Evolutionary conservation across 2,113 vertebrate genomes (phyloP).

Genomic region (Mobula hypostoma): DNA sequence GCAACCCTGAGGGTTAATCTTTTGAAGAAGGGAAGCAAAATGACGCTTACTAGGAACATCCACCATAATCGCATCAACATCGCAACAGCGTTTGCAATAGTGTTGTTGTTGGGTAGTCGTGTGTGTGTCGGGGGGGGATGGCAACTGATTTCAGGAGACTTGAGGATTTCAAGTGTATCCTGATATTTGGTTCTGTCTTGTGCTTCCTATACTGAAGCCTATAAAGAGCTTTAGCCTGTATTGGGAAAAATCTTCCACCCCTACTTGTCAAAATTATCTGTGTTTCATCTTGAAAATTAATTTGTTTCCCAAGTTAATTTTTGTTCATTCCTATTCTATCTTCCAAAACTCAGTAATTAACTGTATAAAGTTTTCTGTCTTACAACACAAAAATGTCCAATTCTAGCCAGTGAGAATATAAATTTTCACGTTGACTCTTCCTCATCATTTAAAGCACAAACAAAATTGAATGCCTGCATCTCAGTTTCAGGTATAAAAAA

Average conservation of each 20-base stretch:
- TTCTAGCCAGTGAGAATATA: neutral
- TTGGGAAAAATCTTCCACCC: neutral
- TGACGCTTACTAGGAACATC: too few relatives aligned
- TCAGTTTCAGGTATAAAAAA: neutral
- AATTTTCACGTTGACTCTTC: neutral
- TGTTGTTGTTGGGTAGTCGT: too few relatives aligned
- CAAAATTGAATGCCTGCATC: neutral
- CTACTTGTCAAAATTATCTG: neutral
- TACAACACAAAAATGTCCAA: neutral
- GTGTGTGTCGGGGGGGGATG: too few relatives aligned
- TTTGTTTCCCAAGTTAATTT: neutral
- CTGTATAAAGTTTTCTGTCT: neutral
- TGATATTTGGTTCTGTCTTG: too few relatives aligned
- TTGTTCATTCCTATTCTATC: neutral
- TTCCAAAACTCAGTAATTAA: neutral
- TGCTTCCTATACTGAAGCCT: too few relatives aligned
- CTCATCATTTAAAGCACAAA: neutral
- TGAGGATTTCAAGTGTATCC: too few relatives aligned
- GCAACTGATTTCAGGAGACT: too few relatives aligned
- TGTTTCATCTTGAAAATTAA: conserved; percentile 1
- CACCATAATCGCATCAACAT: too few relatives aligned
- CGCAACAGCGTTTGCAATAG: too few relatives aligned
- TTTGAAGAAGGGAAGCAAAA: too few relatives aligned
- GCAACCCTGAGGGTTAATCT: too few relatives aligned
- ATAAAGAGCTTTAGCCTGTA: too few relatives aligned